Base-by-base conservation (phyloP, 2,113 vertebrate species). In the Rousettus leschenaultii region DNA sequence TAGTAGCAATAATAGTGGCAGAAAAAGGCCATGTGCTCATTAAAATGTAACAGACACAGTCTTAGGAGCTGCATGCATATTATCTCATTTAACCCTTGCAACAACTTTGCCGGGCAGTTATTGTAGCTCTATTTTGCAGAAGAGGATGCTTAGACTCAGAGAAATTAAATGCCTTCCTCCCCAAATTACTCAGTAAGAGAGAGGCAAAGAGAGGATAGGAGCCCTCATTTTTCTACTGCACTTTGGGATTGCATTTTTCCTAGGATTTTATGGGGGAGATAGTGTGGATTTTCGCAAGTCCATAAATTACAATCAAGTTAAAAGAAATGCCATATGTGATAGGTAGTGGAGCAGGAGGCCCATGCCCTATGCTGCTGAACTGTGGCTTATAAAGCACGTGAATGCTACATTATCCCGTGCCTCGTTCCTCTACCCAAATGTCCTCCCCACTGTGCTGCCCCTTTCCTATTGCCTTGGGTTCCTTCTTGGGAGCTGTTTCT, bases 1-100 rank as follows among this genome's bases (percentile, higher is more conserved):
- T n/a, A 40, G 59, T 35, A 70, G 87, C 51, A 84, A 83, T 73
- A 73, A 79, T 4, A 51, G 48, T 51, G 55, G n/a, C 43, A 43
- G 78, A n/a, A 77, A 83, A 85, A 85, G 65, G 78, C 70, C 48
- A 15, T 0, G 10, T 22, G 3, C 73, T 66, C n/a, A 0, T 70
- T 70, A 91, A 63, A n/a, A 35, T 0, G 0, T 21, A 24, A 9
- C 70, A 68, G 63, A 38, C 59, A 16, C 48, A 3, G 61, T 74
- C 33, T 95, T 89, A 28, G 94, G 78, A 0, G 0, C 66, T 11
- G 2, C 77, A 3, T 0, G 6, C 11, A 4, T 7, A 6, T 2
- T 6, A 3, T 30, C 40, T 65, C 30, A 3, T 26, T 45, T 57
- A 57, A 70, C 79, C 84, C 70, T 70, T 57, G 53, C 59, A 26